Evolutionary conservation across 2,888 invertebrate genomes (phyloP).

Genomic region (Lasioglossum vierecki): DNA sequence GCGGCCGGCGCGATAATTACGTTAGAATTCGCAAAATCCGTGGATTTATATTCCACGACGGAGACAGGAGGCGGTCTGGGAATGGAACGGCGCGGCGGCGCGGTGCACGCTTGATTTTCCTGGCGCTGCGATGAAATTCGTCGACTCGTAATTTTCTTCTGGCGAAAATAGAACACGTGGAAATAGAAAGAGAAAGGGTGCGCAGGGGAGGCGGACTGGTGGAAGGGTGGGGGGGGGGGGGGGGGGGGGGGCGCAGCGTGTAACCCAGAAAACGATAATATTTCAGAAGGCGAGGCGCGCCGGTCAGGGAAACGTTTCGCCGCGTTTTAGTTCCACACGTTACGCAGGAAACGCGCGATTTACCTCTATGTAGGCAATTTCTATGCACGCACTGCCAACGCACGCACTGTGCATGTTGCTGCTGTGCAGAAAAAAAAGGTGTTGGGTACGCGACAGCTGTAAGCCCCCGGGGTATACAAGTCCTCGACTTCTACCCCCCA

Average conservation of each 20-base stretch:
- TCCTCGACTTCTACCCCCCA: conserved; percentile 79
- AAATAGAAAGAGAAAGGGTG: neutral
- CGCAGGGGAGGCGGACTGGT: neutral
- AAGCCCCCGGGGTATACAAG: conserved; percentile 79
- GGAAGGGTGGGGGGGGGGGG: fast-evolving
- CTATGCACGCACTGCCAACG: conserved; percentile 63
- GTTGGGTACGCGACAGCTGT: conserved; percentile 83
- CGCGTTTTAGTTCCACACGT: conserved; percentile 53
- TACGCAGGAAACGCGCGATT: conserved; percentile 68
- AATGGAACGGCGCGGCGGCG: neutral
- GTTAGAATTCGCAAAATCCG: conserved; percentile 50
- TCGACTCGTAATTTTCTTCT: conserved; percentile 27
- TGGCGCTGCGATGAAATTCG: conserved; percentile 34
- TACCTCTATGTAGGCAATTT: conserved; percentile 66
- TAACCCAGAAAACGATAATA: conserved; percentile 48
- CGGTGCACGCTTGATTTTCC: conserved; percentile 17
- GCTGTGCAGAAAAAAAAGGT: conserved; percentile 74
- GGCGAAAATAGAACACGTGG: neutral
- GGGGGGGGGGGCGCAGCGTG: neutral
- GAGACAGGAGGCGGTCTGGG: neutral
- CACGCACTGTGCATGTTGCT: conserved; percentile 55
- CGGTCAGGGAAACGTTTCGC: conserved; percentile 25
- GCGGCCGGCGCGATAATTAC: conserved; percentile 39
- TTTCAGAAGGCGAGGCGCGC: conserved; percentile 27
- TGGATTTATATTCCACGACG: conserved; percentile 20